A percentile compares a stretch with the other conserved stretches of the same genome.
These are phyloP conservation scores for Rhynchomys soricoides DNA, from an alignment of 2,113 vertebrate species.

Conservation along the genomic window DNA sequence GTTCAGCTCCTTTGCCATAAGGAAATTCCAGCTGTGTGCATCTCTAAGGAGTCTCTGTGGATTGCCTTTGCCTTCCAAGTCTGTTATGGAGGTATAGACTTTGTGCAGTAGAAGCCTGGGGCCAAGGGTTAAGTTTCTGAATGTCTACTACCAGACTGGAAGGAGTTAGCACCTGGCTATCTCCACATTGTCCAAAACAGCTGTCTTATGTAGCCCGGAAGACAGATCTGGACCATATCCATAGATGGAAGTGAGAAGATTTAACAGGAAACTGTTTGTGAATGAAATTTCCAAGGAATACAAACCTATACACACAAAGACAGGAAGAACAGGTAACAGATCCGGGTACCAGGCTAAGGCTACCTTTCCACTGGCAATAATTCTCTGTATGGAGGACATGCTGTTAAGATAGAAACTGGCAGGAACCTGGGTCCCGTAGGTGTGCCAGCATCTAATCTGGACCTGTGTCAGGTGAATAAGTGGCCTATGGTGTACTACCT, in stretches of 20 bases:
- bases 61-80: background rate
- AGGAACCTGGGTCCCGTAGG: background rate
- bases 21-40: background rate
- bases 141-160: background rate
- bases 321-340: background rate
- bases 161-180: conserved; percentile 19
- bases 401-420: background rate
- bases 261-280: background rate
- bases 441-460: background rate
- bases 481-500: background rate
- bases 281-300: background rate
- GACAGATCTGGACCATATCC: background rate
- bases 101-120: background rate
- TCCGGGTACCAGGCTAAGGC: background rate
- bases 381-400: fast-evolving
- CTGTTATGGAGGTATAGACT: background rate
- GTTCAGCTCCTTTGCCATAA: background rate
- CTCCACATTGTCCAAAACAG: background rate
- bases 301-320: background rate
- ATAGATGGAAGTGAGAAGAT: background rate
- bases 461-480: background rate
- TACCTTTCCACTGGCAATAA: background rate
- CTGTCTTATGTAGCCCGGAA: background rate
- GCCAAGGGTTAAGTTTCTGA: background rate
- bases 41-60: background rate